Base-by-base conservation (phyloP, 2,113 vertebrate genomes). In the Ginglymostoma cirratum region DNA sequence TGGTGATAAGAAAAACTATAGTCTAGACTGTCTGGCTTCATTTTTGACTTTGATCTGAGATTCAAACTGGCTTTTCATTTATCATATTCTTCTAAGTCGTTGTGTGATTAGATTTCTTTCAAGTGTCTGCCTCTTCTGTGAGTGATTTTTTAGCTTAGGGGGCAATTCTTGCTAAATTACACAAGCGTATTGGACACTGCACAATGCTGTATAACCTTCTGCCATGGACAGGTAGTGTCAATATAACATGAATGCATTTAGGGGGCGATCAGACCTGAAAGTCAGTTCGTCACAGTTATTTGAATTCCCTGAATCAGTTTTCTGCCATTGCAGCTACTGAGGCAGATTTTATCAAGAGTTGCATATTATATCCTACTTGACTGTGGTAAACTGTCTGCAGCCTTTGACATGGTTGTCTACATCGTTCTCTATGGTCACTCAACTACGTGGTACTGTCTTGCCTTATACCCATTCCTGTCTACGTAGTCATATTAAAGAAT, bases 11-110 rank as follows among this genome's bases (percentile, higher is more conserved):
- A 55, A 96, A 97, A 97, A 96, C 97, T 96, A 96, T 96, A 97
- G 98, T 98, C 97, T 98, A 98, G 98, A 98, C 98, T 97, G 97
- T 96, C 97, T 98, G 97, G 97, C 96, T 97, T 97, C 97, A 98
- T 96, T 96, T 97, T 2, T 96, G 76, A 97, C 98, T 98, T 98
- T 98, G 98, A 98, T 98, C 97, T 96, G 97, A 98, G 97, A 97
- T 98, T 98, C 98, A 98, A 98, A 98, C 97, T 97, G 87, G 96
- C 97, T 96, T 97, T 97, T 96, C 96, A 97, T 98, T 97, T 98
- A 97, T 98, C 97, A 97, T 97, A 96, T 97, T 97, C 96, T 76
- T 97, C 94, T 93, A 55, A 76, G 70, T 89, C 95, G 3, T 96
- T 96, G 34, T 95, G 94, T 42, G 93, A 90, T 94, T 80, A 24